Evolutionary conservation across 1,140 invertebrate genomes (phyloP).

Genomic region (Drosophila serrata): DNA sequence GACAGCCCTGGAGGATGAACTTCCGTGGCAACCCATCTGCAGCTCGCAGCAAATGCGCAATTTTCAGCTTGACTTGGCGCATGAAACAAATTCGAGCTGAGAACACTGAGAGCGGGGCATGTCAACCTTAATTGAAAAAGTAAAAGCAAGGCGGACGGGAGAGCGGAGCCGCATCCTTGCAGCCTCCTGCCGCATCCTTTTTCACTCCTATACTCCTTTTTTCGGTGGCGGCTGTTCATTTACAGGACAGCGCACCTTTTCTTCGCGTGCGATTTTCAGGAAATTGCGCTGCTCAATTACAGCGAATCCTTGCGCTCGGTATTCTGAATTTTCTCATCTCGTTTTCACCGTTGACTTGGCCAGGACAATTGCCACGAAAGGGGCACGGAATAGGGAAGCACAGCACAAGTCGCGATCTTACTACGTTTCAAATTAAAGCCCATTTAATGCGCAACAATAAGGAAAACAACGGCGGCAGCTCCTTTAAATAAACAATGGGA

Average conservation of each 20-base stretch:
- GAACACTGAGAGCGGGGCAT: constrained; percentile 53
- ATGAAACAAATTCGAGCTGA: constrained; percentile 68
- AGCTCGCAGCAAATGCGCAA: constrained; percentile 69
- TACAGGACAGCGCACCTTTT: constrained; percentile 79
- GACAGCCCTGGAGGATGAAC: constrained; percentile 33
- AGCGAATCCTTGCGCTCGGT: constrained; percentile 33
- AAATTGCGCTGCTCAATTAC: constrained; percentile 81
- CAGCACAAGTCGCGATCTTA: constrained; percentile 42
- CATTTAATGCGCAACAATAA: constrained; percentile 76
- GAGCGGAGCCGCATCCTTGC: constrained; percentile 46
- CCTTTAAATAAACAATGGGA: constrained; percentile 64
- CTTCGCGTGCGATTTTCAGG: constrained; percentile 57
- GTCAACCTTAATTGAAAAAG: constrained; percentile 80
- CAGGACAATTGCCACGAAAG: constrained; percentile 60
- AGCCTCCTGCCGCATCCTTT: constrained; percentile 52
- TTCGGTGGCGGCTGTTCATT: constrained; percentile 68
- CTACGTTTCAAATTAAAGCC: constrained; percentile 80
- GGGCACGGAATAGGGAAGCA: constrained; percentile 11
- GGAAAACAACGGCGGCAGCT: constrained; percentile 33
- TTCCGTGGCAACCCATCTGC: constrained; percentile 30
- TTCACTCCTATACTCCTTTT: constrained; percentile 24
- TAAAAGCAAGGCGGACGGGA: constrained; percentile 37
- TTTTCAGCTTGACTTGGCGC: constrained; percentile 80
- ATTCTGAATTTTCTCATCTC: constrained; percentile 49
- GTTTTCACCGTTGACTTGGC: constrained; percentile 71